phyloP scores from a whole-genome alignment of 2,888 invertebrate genomes.

The Tenthredo mesomela region DNA sequence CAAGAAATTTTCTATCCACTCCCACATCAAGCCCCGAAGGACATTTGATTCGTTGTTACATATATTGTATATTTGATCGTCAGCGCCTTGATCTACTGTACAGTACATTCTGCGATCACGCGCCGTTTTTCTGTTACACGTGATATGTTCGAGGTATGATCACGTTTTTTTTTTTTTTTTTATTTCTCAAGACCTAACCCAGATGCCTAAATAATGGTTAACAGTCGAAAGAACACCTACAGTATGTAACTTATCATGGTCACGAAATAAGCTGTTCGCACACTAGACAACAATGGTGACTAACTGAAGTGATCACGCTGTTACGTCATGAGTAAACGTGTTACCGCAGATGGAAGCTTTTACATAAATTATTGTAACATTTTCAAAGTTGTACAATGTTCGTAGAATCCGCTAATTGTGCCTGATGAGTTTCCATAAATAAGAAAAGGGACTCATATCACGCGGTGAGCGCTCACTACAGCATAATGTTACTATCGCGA shows the following conservation, averaged over 20 bases:
- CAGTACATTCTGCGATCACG: conserved; percentile 5
- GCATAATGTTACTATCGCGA: background rate
- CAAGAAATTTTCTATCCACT: background rate
- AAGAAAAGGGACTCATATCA: background rate
- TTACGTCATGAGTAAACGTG: conserved; percentile 64
- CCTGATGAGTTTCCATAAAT: background rate
- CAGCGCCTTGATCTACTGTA: conserved; percentile 32
- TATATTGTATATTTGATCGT: background rate
- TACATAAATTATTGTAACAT: background rate
- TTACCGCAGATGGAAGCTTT: background rate
- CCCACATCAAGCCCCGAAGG: background rate
- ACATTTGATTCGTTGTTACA: conserved; percentile 31
- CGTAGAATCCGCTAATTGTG: conserved; percentile 9
- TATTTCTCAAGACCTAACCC: conserved; percentile 2
- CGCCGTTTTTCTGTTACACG: background rate
- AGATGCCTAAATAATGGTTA: conserved; percentile 20
- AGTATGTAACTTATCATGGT: conserved; percentile 3
- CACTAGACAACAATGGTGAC: conserved; percentile 5
- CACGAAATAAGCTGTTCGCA: conserved; percentile 16
- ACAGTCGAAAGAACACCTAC: conserved; percentile 1
- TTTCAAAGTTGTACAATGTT: background rate
- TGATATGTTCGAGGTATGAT: background rate
- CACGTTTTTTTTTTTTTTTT: background rate
- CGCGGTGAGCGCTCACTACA: background rate
- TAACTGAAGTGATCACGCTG: conserved; percentile 60